A percentile compares a stretch with the other conserved stretches of the same genome.
Evolutionary conservation across 1,140 invertebrate species (phyloP).

Genomic region (Chrysomallon squamiferum): DNA sequence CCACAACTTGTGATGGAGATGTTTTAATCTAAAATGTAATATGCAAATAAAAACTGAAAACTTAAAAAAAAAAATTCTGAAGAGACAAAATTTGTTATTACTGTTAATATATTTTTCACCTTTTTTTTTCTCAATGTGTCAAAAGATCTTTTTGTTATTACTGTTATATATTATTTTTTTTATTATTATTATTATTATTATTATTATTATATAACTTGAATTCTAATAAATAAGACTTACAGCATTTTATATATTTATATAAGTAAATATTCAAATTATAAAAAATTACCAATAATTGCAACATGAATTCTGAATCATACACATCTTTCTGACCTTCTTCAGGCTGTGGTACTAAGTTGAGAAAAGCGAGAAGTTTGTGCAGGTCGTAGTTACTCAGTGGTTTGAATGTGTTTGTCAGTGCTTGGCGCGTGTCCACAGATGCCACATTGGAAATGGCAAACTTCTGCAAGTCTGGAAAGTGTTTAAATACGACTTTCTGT

Average conservation of each 20-base stretch:
- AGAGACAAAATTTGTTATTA: no score
- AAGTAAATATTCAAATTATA: no score
- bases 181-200: background rate
- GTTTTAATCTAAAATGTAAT: no score
- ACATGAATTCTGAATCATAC: conserved; percentile 78
- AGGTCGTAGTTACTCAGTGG: conserved; percentile 77
- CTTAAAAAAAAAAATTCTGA: no score
- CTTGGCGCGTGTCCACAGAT: conserved; percentile 87
- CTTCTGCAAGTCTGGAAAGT: conserved; percentile 81
- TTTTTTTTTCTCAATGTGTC: no score
- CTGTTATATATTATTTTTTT: no score
- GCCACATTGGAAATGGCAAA: conserved; percentile 95
- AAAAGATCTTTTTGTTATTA: no score
- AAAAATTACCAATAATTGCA: conserved; percentile 80
- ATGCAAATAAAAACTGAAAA: no score
- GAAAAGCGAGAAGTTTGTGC: conserved; percentile 81
- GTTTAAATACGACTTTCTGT: conserved; percentile 90
- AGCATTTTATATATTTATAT: no score
- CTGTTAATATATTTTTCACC: no score
- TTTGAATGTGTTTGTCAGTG: conserved; percentile 84
- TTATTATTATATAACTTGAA: background rate
- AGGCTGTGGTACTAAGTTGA: conserved; percentile 79
- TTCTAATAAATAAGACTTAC: no score
- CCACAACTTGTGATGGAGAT: no score
- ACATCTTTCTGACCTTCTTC: conserved; percentile 70